These are phyloP conservation scores for Ichneumon xanthorius DNA, from an alignment of 2,888 invertebrate genomes.

Conservation along the genomic window DNA sequence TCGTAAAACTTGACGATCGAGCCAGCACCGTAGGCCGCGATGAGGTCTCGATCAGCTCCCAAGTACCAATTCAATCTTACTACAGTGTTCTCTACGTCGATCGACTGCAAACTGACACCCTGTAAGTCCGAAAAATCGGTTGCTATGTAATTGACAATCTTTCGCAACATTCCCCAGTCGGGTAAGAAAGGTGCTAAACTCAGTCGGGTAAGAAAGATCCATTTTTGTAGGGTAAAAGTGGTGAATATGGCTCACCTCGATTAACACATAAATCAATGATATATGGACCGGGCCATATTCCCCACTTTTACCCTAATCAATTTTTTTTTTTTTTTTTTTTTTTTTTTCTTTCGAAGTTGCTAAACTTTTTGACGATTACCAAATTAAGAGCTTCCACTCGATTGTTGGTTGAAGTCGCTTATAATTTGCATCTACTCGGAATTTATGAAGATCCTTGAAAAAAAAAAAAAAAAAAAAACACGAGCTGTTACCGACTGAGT, in stretches of 20 bases:
- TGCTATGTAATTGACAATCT: not conserved
- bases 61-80: constrained; percentile 80
- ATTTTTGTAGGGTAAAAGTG: no score
- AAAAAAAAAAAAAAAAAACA: no score
- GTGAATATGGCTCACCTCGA: no score
- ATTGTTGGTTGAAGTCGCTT: no score
- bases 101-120: constrained; percentile 74
- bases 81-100: constrained; percentile 78
- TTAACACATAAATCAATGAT: no score
- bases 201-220: not conserved
- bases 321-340: no score
- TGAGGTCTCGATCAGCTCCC: constrained; percentile 76
- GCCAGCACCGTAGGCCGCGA: constrained; percentile 80
- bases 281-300: no score
- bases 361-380: not conserved
- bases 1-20: constrained; percentile 79
- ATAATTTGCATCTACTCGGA: no score
- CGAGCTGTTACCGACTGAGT: not conserved
- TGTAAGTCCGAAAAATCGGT: constrained; percentile 55
- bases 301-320: no score
- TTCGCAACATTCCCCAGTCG: not conserved
- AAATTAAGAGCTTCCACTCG: not conserved
- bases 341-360: not conserved
- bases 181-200: no score
- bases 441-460: no score